Evolutionary conservation across 2,888 invertebrate species (phyloP), one percentile per base, ranked within the genome.

Genomic region (Siphonodentalium dalli): DNA sequence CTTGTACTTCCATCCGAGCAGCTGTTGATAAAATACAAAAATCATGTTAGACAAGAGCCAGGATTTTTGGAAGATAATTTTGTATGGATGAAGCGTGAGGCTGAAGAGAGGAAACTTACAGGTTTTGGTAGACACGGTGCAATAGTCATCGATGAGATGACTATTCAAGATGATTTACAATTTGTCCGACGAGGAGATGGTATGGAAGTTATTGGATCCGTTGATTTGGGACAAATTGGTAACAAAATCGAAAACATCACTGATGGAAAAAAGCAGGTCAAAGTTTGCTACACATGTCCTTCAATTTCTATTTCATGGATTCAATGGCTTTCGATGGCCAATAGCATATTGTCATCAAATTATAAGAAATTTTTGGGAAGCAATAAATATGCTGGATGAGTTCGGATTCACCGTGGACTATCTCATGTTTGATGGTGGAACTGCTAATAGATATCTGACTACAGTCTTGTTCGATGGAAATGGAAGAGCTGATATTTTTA

Each of bases 261-360:
- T 5, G 24, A 44, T 33, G 33, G 33, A 5, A 11, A 44, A 2
- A 31, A 33, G 20, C 18, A n/a, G 2, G 15, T 44, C n/a, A 15
- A 31, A 33, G 33, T 20, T 44, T 23, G 44, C 44, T 5, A 33
- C 44, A 29, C 31, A 44, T 44, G 18, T 31, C 18, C 33, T 44
- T 6, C 44, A 44, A 20, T 33, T 31, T 3, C 2, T 31, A 8
- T 44, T n/a, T 44, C 15, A 44, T 1, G 44, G 44, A 15, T 44
- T 44, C 33, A 44, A 31, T 7, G 31, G 31, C 4, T 44, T 31
- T 18, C 9, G 33, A 34, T 44, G 23, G 13, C 3, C 13, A 41
- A 2, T 41, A 37, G 18, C 13, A 29, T 29, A 11, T 29, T 11
- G 11, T 13, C n/a, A n/a, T n/a, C n/a, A n/a, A n/a, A n/a, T n/a